Base-by-base conservation (phyloP, 2,113 vertebrate genomes). In the Pedetes capensis region DNA sequence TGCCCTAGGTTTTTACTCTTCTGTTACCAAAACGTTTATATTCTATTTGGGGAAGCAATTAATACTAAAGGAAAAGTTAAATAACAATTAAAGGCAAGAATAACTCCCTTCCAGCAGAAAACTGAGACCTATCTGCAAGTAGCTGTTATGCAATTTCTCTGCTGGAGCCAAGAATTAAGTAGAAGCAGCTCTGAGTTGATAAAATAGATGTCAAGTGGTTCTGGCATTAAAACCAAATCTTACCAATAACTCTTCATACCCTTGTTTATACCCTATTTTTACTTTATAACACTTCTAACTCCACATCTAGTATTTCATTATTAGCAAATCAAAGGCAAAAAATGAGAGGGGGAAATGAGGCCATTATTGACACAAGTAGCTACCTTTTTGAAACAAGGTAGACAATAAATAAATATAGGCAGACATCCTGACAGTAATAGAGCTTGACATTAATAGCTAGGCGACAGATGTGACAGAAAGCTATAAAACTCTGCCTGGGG, bases 381-480 rank as follows among this genome's bases (percentile, higher is more conserved):
- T 25, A 61, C 44, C 27, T 68, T 89, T 91, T 69, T 53, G 25
- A 91, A 85, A 83, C n/a, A 85, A 74, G 61, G 32, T 51, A 75
- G 53, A n/a, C 72, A 88, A 63, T 95, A 78, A 86, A 89, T 93
- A 93, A 95, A 88, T 64, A 88, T 6, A 94, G 92, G 72, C 91
- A 85, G 81, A 88, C 74, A 86, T 55, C 29, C 14, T 76, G 82
- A 89, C 47, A 49, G 74, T 94, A 94, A 97, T 25, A 83, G 92
- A 80, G 75, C 53, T 89, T 93, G 96, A 82, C 95, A 91, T 93
- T 95, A 93, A 96, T 93, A 95, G 91, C 22, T 44, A 90, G 91
- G 86, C 86, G 93, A 61, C 95, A 95, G 69, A 95, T 95, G 94
- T 92, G 95, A 90, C 93, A 93, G 94, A 95, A 94, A 82, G 68